Conservation (phyloP, 2,888 invertebrate species). For the Agapostemon virescens region DNA sequence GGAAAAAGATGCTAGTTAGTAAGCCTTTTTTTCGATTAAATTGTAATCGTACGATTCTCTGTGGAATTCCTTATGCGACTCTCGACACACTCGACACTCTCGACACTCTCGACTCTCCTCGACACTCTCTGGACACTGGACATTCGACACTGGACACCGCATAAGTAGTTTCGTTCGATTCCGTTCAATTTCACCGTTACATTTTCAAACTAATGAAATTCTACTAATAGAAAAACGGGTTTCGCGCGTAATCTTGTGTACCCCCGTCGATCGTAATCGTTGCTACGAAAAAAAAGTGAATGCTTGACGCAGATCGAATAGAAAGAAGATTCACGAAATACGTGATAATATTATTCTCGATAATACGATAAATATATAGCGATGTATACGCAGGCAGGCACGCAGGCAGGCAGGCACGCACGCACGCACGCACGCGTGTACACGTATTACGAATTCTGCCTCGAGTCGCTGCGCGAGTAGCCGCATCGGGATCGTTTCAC, state of each 20-base stretch:
- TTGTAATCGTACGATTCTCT: constrained; percentile 31
- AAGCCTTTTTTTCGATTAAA: constrained; percentile 51
- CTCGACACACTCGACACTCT: no score
- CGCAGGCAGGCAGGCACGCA: no score
- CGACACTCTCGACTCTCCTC: no score
- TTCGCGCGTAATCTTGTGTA: constrained; percentile 2
- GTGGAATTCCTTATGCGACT: constrained; percentile 22
- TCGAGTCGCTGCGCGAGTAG: not conserved
- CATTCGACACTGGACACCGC: not conserved
- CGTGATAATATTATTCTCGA: not conserved
- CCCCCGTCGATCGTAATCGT: not conserved
- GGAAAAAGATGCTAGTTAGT: constrained; percentile 78
- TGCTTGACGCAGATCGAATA: not conserved
- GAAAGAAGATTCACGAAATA: not conserved
- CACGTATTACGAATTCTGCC: not conserved
- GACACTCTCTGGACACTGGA: not conserved
- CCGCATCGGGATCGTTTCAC: not conserved
- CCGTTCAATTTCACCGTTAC: not conserved
- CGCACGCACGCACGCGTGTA: no score
- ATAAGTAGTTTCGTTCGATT: constrained; percentile 15
- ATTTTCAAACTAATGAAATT: not conserved
- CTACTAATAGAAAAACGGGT: not conserved
- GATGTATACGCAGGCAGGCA: no score
- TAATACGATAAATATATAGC: not conserved
- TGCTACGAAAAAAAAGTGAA: not conserved